Evolutionary conservation across 2,888 invertebrate genomes (phyloP).

Genomic region (Rotaria magnacalcarata): DNA sequence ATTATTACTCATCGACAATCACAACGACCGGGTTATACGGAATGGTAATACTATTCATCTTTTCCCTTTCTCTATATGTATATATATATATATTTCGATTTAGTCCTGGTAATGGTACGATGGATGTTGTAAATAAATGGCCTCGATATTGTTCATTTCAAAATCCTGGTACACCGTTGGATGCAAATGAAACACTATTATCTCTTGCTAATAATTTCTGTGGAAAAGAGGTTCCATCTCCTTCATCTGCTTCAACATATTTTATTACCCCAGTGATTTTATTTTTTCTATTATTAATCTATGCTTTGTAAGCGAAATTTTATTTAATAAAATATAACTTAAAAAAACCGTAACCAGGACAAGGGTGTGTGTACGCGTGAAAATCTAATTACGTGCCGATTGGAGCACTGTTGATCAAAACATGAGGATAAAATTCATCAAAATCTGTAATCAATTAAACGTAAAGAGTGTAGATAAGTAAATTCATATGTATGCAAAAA

Average conservation of each 20-base stretch:
- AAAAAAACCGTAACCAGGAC: too few species aligned
- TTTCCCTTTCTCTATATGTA: too few species aligned
- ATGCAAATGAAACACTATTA: not conserved
- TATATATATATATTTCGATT: not conserved
- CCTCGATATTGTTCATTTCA: not conserved
- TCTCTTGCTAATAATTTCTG: not conserved
- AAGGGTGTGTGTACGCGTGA: too few species aligned
- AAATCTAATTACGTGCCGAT: too few species aligned
- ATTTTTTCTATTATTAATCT: not conserved
- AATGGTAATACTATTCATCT: not conserved
- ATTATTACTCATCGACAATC: constrained; percentile 51
- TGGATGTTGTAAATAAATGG: not conserved
- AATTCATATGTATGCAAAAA: too few species aligned
- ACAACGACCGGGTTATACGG: not conserved
- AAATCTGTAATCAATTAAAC: too few species aligned
- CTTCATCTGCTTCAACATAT: not conserved
- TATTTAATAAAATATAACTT: not conserved
- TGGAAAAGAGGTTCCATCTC: not conserved
- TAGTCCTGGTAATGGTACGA: not conserved
- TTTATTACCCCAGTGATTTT: not conserved
- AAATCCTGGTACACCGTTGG: not conserved
- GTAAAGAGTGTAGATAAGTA: too few species aligned
- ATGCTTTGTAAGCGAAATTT: not conserved
- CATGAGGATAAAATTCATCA: too few species aligned
- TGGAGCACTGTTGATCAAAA: too few species aligned